Base-by-base conservation (phyloP, 1,140 invertebrate species). In the Lordiphosa mommai region DNA sequence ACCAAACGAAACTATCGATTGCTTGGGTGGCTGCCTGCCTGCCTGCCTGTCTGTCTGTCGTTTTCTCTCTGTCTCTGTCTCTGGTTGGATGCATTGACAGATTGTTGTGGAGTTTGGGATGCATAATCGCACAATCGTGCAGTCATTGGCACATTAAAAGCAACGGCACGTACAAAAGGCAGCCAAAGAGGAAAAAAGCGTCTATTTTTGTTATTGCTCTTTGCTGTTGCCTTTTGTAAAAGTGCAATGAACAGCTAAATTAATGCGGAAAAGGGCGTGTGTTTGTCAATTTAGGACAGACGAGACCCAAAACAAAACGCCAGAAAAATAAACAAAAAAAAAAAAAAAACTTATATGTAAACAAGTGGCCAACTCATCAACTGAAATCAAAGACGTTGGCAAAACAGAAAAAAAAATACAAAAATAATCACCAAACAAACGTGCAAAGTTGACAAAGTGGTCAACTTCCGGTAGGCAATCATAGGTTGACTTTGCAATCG, bases 251-350 rank as follows among this genome's bases (percentile, higher is more conserved):
- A 80, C 71, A 82, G 74, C 74, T 43, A 80, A 82, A 82, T 80
- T 71, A 80, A 80, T 82, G 71, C 74, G 74, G 74, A 80, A 80
- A 80, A 80, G 76, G 74, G 74, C 76, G 74, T 76, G 68, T 76
- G 29, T 43, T 3, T 43, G 41, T 57, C 55, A 72, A 72, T 77
- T 77, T 72, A 36, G 67, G 57, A 67, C 72, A 69, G 40, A 61
- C 46, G 36, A 27, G 23, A 27, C 6, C 23, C 23, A 7, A 27
- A 27, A 5, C 23, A 27, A 27, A 27, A 7, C 23, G 44, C 23
- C 29, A 34, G 13, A 16, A 36, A 46, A 58, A 59, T 63, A 53
- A 74, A 52, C 47, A 46, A 72, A 50, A 44, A 37, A 49, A 50
- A 59, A 58, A 27, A 52, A 59, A 36, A 53, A 60, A 63, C 63